phyloP scores from a whole-genome alignment of 2,113 vertebrate species.

The Trichechus manatus region DNA sequence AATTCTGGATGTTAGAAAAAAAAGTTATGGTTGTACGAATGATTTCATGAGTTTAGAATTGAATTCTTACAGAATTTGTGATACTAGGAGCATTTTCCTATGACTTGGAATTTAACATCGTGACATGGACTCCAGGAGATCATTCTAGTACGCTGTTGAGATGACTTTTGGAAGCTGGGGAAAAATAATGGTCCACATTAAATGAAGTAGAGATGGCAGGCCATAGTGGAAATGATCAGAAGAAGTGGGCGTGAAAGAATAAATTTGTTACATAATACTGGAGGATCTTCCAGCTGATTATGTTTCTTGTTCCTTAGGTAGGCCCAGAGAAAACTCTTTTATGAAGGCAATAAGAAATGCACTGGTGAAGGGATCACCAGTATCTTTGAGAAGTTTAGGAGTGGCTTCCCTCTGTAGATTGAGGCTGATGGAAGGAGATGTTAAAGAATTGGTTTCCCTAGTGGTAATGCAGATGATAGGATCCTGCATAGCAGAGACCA shows the following conservation, averaged over 20 bases:
- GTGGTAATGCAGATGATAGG: not conserved
- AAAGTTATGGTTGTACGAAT: not conserved
- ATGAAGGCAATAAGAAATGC: not conserved
- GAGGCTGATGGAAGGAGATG: not conserved
- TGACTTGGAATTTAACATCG: not conserved
- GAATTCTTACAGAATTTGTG: slow-evolving; percentile 22
- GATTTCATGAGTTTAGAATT: slow-evolving; percentile 44
- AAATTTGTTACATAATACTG: not conserved
- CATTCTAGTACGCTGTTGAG: not conserved
- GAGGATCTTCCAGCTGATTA: not conserved
- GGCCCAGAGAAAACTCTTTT: not conserved
- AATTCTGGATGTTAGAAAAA: slow-evolving; percentile 57
- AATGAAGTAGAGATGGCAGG: slow-evolving; percentile 10
- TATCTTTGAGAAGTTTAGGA: slow-evolving; percentile 22
- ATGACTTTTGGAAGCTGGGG: slow-evolving; percentile 11
- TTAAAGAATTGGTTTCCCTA: slow-evolving; percentile 25
- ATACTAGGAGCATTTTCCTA: not conserved
- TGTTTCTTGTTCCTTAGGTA: not conserved
- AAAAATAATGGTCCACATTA: not conserved
- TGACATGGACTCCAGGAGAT: not conserved
- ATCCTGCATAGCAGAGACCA: not conserved
- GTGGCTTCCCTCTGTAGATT: not conserved
- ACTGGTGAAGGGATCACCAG: not conserved
- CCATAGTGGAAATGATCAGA: not conserved
- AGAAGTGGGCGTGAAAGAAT: not conserved